These are phyloP conservation scores for Gymnarchus niloticus DNA, from an alignment of 2,113 vertebrate species.

Conservation along the genomic window DNA sequence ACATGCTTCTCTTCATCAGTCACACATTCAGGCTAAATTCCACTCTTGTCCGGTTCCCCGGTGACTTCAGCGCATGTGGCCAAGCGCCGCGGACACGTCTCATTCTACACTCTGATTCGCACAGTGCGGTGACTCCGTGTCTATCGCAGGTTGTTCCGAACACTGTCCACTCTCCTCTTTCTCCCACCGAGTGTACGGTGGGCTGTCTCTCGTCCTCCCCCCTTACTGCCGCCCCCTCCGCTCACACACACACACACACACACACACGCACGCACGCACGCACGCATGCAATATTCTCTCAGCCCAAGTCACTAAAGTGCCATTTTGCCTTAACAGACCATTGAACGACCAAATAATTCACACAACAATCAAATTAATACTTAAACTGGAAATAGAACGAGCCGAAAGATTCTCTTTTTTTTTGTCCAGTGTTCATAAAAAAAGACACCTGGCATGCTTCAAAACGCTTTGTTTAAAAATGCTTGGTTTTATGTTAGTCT, in stretches of 20 bases:
- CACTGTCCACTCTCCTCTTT: constrained; percentile 9
- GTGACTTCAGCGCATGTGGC: constrained; percentile 9
- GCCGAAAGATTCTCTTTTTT: not conserved
- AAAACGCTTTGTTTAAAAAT: not conserved
- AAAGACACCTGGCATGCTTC: too few species aligned
- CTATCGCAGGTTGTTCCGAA: not conserved
- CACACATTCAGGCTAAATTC: not conserved
- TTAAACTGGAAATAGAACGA: not conserved
- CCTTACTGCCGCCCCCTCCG: not conserved
- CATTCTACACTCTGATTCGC: constrained; percentile 19
- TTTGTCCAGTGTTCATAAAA: not conserved
- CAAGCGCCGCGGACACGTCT: constrained; percentile 18
- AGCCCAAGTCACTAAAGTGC: not conserved
- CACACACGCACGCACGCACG: not conserved
- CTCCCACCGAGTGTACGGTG: not conserved
- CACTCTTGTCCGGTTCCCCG: constrained; percentile 7
- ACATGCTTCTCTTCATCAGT: constrained; percentile 21
- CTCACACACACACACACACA: not conserved
- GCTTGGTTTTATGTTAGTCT: not conserved
- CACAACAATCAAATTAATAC: not conserved
- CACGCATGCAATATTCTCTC: not conserved
- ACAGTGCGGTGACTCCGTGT: not conserved
- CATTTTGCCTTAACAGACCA: not conserved
- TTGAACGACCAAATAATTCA: not conserved
- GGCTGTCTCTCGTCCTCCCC: not conserved